Percentiles rank a stretch among this genome's conserved stretches.
phyloP scores from a whole-genome alignment of 2,797 vertebrate species.

The Sternotherus odoratus region DNA sequence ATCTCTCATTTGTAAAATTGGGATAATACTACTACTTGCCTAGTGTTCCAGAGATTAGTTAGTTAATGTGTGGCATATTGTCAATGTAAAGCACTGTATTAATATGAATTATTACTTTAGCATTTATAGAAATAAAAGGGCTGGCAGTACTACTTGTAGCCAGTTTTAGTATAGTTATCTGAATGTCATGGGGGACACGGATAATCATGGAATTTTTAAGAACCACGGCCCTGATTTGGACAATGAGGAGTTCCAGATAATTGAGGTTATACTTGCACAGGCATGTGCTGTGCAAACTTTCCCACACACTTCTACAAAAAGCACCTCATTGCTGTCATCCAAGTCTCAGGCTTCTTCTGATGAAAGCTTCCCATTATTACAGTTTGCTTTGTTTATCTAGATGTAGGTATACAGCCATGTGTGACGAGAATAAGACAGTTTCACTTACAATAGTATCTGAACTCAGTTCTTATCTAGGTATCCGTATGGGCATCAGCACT shows the following conservation, averaged over 20 bases:
- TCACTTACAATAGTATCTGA: slow-evolving; percentile 11
- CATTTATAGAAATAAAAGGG: neutral
- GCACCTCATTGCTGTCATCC: neutral
- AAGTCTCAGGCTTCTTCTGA: neutral
- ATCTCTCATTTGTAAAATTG: neutral
- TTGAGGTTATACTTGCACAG: neutral
- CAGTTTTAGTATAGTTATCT: neutral
- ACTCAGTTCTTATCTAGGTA: neutral
- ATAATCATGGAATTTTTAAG: neutral
- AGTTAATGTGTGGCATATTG: neutral
- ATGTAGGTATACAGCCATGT: neutral
- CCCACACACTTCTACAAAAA: neutral
- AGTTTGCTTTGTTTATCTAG: neutral
- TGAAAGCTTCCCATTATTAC: neutral
- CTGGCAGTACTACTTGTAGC: slow-evolving; percentile 23
- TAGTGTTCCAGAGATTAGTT: neutral
- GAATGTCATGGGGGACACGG: neutral
- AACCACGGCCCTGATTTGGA: slow-evolving; percentile 8
- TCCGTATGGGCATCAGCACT: slow-evolving; percentile 8
- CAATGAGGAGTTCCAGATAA: slow-evolving; percentile 20
- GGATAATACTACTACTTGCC: neutral
- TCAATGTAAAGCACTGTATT: neutral
- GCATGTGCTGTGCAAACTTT: neutral
- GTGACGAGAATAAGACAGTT: neutral
- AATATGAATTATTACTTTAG: neutral